Base-by-base conservation (phyloP, 2,888 invertebrate species). In the Lacanobia wlatinum region DNA sequence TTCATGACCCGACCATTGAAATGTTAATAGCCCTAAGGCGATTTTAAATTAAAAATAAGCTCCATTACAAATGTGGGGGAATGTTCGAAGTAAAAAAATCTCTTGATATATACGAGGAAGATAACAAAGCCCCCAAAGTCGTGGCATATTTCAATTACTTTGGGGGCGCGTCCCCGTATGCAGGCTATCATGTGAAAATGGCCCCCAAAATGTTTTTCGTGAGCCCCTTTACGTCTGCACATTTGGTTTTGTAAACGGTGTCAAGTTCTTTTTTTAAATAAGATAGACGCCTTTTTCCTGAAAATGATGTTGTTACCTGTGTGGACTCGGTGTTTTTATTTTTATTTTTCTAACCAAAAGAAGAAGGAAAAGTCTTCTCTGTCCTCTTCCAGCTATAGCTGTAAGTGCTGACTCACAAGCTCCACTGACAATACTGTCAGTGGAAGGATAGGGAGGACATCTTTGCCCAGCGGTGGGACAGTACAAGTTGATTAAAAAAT, bases 71-170 rank as follows among this genome's bases (percentile, higher is more conserved):
- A 78, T 70, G 64, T 68, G 46, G 28, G 21, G 23, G 28, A 58
- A 63, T 63, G 60, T 79, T 59, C 50, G 53, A 71, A 71, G 68
- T 72, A 72, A 77, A 80, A n/a, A 69, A 69, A 59, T 40, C 56
- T 61, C 56, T 67, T 74, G 70, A 76, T 56, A 76, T 74, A 69
- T 76, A 73, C 28, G 46, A 64, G 53, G 61, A 56, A 71, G 71
- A 63, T 76, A 72, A 78, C 67, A 64, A 73, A 73, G 68, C 70
- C 50, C 50, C 28, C 53, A 53, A 73, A 82, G 60, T 78, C 61
- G 75, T 34, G 77, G 69, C 76, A 79, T 82, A 82, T 83, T 84
- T 82, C 83, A 84, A 84, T 82, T 82, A 84, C 76, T 73, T 73
- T 74, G 5, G 48, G 62, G 63, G 75, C 64, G 61, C 73, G 67